Conservation (phyloP, 2,113 vertebrate species). For the Brachionichthys hirsutus region DNA sequence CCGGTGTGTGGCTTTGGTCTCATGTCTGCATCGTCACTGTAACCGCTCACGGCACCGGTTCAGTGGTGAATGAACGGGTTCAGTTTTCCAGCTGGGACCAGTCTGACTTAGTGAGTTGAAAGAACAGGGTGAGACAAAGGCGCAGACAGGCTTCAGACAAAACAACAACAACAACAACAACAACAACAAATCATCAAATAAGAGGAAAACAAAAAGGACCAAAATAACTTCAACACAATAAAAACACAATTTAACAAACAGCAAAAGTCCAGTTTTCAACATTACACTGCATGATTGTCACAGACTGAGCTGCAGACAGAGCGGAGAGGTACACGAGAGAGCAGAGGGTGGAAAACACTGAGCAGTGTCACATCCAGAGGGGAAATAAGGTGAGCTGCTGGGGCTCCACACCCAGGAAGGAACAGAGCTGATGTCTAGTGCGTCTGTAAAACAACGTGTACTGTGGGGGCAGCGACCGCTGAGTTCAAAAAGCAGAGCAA, state of each 20-base stretch:
- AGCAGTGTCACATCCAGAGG: conserved; percentile 26
- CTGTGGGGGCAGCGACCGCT: conserved; percentile 27
- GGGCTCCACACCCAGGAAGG: not conserved
- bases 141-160: conserved; percentile 54
- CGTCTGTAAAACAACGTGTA: conserved; percentile 58
- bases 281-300: conserved; percentile 56
- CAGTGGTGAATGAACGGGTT: conserved; percentile 22
- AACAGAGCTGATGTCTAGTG: conserved; percentile 34
- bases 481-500: conserved; percentile 49
- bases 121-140: conserved; percentile 50
- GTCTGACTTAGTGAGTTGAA: conserved; percentile 48
- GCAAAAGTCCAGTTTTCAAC: conserved; percentile 72
- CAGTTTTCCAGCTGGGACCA: conserved; percentile 23
- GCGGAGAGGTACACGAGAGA: conserved; percentile 28
- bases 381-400: conserved; percentile 1
- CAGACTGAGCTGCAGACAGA: conserved; percentile 47
- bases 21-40: conserved; percentile 24
- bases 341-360: conserved; percentile 23
- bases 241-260: conserved; percentile 70
- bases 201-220: conserved; percentile 40
- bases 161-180: conserved; percentile 7
- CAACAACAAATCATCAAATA: conserved; percentile 1
- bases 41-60: conserved; percentile 16
- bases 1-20: conserved; percentile 52
- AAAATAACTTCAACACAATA: conserved; percentile 57